Conservation (phyloP, 2,888 invertebrate genomes). For the Lobophora halterata region DNA sequence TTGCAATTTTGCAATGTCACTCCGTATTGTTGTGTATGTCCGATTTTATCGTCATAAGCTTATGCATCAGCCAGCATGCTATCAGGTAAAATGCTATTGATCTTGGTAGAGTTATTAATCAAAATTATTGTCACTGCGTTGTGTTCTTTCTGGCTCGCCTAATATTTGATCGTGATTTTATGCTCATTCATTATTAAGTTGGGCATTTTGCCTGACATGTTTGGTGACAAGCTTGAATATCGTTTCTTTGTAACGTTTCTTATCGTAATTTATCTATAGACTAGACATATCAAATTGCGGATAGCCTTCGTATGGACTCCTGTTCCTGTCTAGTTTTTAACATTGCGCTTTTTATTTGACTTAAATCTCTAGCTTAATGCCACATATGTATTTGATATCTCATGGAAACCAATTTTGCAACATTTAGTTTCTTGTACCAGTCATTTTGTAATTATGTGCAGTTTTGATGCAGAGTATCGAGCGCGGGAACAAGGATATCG, state of each 20-base stretch:
- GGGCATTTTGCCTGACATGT: slow-evolving; percentile 25
- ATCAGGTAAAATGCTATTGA: too few species aligned
- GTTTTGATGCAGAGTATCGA: slow-evolving; percentile 55
- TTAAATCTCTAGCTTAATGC: background rate
- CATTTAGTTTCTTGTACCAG: slow-evolving; percentile 19
- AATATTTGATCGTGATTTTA: background rate
- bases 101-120: too few species aligned
- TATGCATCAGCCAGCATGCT: too few species aligned
- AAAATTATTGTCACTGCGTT: background rate
- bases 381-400: background rate
- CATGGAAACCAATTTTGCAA: too few species aligned
- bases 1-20: background rate
- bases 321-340: slow-evolving; percentile 5
- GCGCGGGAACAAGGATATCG: slow-evolving; percentile 73
- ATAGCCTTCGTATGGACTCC: slow-evolving; percentile 26
- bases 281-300: slow-evolving; percentile 32
- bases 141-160: background rate
- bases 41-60: background rate
- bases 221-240: slow-evolving; percentile 32
- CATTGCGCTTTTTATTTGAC: slow-evolving; percentile 14
- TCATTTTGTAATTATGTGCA: slow-evolving; percentile 44
- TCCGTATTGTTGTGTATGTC: background rate
- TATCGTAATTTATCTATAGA: slow-evolving; percentile 19
- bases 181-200: slow-evolving; percentile 39
- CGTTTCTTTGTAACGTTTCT: slow-evolving; percentile 29